Evolutionary conservation across 2,113 vertebrate species (phyloP), one percentile per base, ranked within the genome.

Genomic region (Pimephales promelas): DNA sequence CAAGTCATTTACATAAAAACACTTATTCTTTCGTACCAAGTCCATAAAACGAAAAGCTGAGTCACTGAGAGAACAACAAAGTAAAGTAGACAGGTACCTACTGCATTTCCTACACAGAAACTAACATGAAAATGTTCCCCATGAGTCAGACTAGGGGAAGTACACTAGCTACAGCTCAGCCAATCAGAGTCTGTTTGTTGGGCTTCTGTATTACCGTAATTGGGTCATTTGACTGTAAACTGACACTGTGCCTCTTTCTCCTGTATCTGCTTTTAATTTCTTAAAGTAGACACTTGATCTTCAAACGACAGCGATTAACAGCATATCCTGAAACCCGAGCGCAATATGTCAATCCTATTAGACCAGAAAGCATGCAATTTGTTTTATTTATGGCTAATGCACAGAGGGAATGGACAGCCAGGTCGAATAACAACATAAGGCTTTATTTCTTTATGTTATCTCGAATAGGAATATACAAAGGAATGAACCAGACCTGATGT

Each of bases 201-300:
- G 45, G 80, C 75, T 40, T 14, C 28, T 81, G 71, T 81, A 84
- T 88, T 84, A 88, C 77, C 52, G 49, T 88, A 84, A 90, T 86
- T 83, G 78, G 81, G 77, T 85, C 76, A 45, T 85, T 86, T 84
- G 78, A 81, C 82, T 85, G 84, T 80, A 84, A 86, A 36, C 18
- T 10, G 70, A 83, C 24, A 62, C 86, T 57, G 57, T 28, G 40
- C 85, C 72, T 66, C 83, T 66, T 85, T 78, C 84, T 82, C 82
- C 80, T 83, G 75, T 83, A 79, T 83, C 68, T 84, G 54, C 22
- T 68, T 89, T 90, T 90, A 45, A 92, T 93, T 92, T 91, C 62
- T 88, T 92, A 86, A 91, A 90, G 86, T 86, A 88, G 88, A 84
- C 81, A 76, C 86, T 88, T 81, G 84, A 89, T 88, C 88, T 76